A percentile compares a stretch with the other conserved stretches of the same genome.
Evolutionary conservation across 2,797 vertebrate species (phyloP).

Genomic region (Urocyon cinereoargenteus): DNA sequence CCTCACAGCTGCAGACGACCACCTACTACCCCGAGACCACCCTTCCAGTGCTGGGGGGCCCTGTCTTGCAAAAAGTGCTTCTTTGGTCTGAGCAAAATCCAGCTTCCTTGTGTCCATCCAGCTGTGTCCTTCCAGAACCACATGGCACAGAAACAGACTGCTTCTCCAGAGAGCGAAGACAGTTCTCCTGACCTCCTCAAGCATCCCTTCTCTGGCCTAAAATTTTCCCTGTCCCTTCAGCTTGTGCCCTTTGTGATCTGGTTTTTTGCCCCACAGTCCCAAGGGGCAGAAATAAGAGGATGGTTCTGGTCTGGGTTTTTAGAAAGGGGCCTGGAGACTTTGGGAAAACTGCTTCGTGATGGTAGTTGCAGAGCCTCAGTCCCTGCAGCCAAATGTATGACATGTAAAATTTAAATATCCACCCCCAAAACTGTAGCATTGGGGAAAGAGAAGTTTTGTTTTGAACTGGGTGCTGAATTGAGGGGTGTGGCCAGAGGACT

Average conservation of each 20-base stretch:
- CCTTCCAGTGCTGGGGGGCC: neutral
- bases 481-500: no score
- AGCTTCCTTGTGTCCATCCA: fast-evolving
- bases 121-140: neutral
- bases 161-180: fast-evolving
- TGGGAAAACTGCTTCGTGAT: neutral
- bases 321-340: neutral
- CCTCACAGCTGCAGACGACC: fast-evolving
- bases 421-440: fast-evolving
- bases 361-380: neutral
- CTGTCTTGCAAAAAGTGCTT: neutral
- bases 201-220: neutral
- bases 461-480: neutral
- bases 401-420: neutral
- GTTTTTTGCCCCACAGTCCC: fast-evolving
- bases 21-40: fast-evolving
- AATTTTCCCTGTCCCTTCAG: neutral
- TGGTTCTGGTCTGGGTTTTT: neutral
- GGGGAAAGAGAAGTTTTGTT: neutral
- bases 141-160: fast-evolving
- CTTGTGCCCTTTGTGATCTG: neutral
- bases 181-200: fast-evolving
- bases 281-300: neutral
- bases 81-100: neutral
- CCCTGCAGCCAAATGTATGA: neutral